A percentile compares a stretch with the other conserved stretches of the same genome.
Evolutionary conservation across 2,797 vertebrate genomes (phyloP).

Genomic region (Cirrhinus mrigala): DNA sequence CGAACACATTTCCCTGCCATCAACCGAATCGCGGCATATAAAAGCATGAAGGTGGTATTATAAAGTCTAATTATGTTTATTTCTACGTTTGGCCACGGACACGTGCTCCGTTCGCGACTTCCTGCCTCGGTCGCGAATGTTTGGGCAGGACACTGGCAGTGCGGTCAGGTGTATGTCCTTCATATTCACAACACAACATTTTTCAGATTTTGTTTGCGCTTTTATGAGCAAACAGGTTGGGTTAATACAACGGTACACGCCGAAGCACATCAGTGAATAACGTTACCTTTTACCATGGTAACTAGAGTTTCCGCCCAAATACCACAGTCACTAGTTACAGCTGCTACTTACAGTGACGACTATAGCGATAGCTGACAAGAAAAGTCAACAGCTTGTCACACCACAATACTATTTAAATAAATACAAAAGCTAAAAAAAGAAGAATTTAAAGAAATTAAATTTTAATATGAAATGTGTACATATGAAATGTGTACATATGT

Average conservation of each 20-base stretch:
- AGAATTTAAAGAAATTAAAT: background rate
- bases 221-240: background rate
- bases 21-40: background rate
- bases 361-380: background rate
- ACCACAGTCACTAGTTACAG: background rate
- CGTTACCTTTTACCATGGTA: background rate
- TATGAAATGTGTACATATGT: background rate
- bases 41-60: background rate
- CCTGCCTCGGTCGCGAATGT: slow-evolving; percentile 40
- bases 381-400: background rate
- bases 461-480: background rate
- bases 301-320: slow-evolving; percentile 6
- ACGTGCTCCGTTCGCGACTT: slow-evolving; percentile 40
- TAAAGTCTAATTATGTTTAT: background rate
- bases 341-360: background rate
- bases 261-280: background rate
- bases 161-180: slow-evolving; percentile 33
- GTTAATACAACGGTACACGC: background rate
- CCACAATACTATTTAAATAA: background rate
- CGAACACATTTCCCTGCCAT: background rate
- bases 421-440: background rate
- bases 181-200: background rate
- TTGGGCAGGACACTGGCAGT: background rate
- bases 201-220: background rate
- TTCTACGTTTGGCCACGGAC: background rate